Conservation (phyloP, 2,888 invertebrate genomes). For the Nemoura dubitans region DNA sequence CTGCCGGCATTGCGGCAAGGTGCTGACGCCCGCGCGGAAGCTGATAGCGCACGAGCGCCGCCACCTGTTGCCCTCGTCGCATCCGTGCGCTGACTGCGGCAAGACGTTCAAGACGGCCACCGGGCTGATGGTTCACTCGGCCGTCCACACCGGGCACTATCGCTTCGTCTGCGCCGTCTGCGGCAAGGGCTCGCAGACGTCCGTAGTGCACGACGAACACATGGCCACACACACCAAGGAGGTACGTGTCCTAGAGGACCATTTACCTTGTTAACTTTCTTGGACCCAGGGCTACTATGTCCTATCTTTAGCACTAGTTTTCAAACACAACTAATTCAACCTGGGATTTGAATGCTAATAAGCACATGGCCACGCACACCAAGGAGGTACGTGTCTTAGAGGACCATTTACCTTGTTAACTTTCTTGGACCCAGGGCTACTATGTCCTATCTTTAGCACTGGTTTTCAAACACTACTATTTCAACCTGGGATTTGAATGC, state of each 20-base stretch:
- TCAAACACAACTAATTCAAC: too few species aligned
- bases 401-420: too few species aligned
- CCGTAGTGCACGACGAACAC: slow-evolving; percentile 51
- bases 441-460: too few species aligned
- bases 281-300: too few species aligned
- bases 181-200: slow-evolving; percentile 50
- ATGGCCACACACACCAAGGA: slow-evolving; percentile 52
- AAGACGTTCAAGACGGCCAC: slow-evolving; percentile 50
- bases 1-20: slow-evolving; percentile 50
- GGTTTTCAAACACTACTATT: too few species aligned
- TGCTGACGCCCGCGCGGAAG: slow-evolving; percentile 44
- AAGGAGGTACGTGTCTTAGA: too few species aligned
- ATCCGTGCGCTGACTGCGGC: slow-evolving; percentile 48
- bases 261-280: too few species aligned
- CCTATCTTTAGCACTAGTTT: too few species aligned
- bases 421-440: too few species aligned
- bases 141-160: slow-evolving; percentile 52
- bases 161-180: slow-evolving; percentile 51
- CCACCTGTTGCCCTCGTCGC: slow-evolving; percentile 45
- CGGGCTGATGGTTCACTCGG: slow-evolving; percentile 51
- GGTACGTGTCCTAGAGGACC: slow-evolving; percentile 14
- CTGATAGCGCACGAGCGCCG: slow-evolving; percentile 50
- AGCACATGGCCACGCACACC: too few species aligned
- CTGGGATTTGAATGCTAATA: too few species aligned
- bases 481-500: too few species aligned